These are phyloP conservation scores for Zelostemma sp. DNA, from an alignment of 1,140 invertebrate species.

Conservation along the genomic window DNA sequence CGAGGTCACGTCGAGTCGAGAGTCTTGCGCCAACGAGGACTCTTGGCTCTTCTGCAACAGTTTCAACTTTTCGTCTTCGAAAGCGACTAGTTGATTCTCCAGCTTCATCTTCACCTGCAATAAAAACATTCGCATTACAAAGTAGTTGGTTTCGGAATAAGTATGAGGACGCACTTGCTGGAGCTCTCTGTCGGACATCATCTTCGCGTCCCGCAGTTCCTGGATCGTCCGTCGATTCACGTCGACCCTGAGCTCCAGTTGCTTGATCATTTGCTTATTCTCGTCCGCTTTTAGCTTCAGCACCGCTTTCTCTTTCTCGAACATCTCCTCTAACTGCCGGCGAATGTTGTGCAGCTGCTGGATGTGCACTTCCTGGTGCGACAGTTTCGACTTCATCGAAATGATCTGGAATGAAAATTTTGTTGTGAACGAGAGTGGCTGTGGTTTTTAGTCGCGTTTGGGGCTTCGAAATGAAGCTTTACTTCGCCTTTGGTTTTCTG, in stretches of 20 bases:
- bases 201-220: conserved; percentile 53
- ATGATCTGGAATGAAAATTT: conserved; percentile 49
- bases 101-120: conserved; percentile 55
- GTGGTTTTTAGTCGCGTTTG: too few species aligned
- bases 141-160: not conserved
- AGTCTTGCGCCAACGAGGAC: conserved; percentile 20
- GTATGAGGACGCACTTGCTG: conserved; percentile 51
- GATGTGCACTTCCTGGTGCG: conserved; percentile 63
- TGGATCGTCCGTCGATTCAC: conserved; percentile 55
- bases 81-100: conserved; percentile 53
- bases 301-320: conserved; percentile 63
- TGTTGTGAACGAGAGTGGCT: too few species aligned
- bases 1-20: not conserved
- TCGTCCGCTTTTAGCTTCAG: conserved; percentile 59
- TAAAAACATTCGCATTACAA: not conserved
- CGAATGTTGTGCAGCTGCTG: conserved; percentile 63
- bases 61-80: conserved; percentile 55
- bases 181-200: conserved; percentile 55
- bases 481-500: too few species aligned
- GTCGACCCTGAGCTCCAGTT: conserved; percentile 62
- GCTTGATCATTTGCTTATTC: conserved; percentile 63
- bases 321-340: conserved; percentile 65
- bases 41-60: conserved; percentile 39
- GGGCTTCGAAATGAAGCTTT: too few species aligned
- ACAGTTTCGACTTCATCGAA: conserved; percentile 57